Base-by-base conservation (phyloP, 2,888 invertebrate genomes). In the Acholoe squamosa region DNA sequence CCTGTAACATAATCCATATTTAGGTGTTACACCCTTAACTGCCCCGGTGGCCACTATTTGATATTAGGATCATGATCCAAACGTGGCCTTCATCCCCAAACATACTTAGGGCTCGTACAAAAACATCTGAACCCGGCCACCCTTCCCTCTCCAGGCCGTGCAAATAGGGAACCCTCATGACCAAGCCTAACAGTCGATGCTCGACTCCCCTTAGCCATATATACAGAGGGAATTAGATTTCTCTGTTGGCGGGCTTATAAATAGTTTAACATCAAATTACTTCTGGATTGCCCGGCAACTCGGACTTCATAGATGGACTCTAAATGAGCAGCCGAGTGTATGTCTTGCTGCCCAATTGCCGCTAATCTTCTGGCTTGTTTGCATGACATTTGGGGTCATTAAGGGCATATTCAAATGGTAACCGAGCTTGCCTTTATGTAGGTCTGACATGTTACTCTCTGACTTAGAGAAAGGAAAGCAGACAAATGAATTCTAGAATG, bases 371-470 rank as follows among this genome's bases (percentile, higher is more conserved):
- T 43, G 80, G 71, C 80, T 43, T 80, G 80, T 80, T 80, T 80
- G 80, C 80, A 80, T 80, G 80, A 19, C 80, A 80, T 80, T 43
- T 25, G 33, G 80, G 80, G 80, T 80, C 80, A 80, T 80, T 80
- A 80, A 80, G 80, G 80, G 80, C 80, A 43, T 34, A 80, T 80
- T 80, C 80, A 80, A 43, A 33, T 80, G 80, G 22, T 80, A 80
- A 80, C 34, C 34, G 31, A 43, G 16, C 7, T 7, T 16, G n/a
- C 34, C 80, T 80, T 80, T 80, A 80, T 80, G 80, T 80, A 19
- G 43, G 80, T 80, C 22, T 80, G 80, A 80, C 80, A 80, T 80
- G 80, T 80, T 33, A 80, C 80, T 80, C 43, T 80, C 33, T 80
- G 80, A 80, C 34, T 34, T 33, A 80, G 80, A 80, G 80, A 43